These are phyloP conservation scores for Pegoplata infirma DNA, from an alignment of 2,888 invertebrate genomes.

Conservation along the genomic window DNA sequence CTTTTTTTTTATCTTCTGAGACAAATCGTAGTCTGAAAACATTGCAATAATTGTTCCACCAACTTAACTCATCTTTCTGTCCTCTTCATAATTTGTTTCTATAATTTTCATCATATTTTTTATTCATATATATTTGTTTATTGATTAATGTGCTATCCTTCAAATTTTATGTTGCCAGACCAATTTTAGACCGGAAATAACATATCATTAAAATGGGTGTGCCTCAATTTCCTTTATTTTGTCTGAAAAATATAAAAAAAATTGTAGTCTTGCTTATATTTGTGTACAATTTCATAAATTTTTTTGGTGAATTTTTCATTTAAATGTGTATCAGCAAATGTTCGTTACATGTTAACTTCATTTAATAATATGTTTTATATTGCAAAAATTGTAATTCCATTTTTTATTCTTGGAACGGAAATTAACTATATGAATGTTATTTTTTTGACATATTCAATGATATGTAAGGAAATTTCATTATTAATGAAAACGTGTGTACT, in stretches of 20 bases:
- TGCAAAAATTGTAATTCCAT: conserved; percentile 13
- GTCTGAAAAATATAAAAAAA: conserved; percentile 6
- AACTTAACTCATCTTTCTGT: too few relatives aligned
- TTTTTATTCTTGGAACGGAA: conserved; percentile 36
- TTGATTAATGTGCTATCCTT: too few relatives aligned
- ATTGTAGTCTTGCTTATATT: neutral
- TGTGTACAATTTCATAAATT: neutral
- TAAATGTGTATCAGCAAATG: neutral
- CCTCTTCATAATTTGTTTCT: too few relatives aligned
- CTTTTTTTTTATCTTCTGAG: too few relatives aligned
- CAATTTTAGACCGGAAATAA: conserved; percentile 61
- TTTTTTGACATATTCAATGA: conserved; percentile 54
- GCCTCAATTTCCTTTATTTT: conserved; percentile 62
- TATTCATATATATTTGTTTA: too few relatives aligned
- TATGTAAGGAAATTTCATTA: conserved; percentile 59
- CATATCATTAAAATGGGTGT: conserved; percentile 64
- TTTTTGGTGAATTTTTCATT: neutral
- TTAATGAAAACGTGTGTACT: too few relatives aligned
- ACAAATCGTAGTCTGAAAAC: too few relatives aligned
- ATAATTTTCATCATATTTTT: too few relatives aligned
- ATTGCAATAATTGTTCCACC: too few relatives aligned
- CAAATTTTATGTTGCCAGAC: conserved; percentile 33
- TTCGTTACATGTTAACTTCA: neutral
- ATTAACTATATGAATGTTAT: conserved; percentile 62
- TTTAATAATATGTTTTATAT: conserved; percentile 8